Base-by-base conservation (phyloP, 2,113 vertebrate genomes). In the Micronycteris hirsuta region DNA sequence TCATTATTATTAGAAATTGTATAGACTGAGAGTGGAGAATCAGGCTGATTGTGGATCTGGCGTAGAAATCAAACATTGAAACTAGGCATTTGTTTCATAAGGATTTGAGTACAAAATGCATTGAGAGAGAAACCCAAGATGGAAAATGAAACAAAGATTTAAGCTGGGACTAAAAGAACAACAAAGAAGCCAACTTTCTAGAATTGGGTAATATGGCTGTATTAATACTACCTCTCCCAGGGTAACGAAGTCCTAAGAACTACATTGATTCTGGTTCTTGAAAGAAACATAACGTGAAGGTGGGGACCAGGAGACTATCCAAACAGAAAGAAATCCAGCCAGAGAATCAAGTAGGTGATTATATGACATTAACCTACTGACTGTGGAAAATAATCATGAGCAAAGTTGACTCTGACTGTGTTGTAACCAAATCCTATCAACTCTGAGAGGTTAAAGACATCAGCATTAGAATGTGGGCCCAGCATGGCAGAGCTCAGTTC, bases 341-440 rank as follows among this genome's bases (percentile, higher is more conserved):
- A 91, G 47, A 70, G 4, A 82, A 70, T 26, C 26, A 43, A 90
- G 38, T n/a, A 91, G 9, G 41, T 88, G 3, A 82, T 14, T 47
- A 63, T 15, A 63, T 31, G 12, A 47, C 31, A 68, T 88, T 96
- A 28, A 96, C 68, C 38, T 58, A 58, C 56, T 58, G 56, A 58
- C 56, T 58, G 17, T 28, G 22, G 36, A 26, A 93, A 89, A 49
- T 61, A 89, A 86, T 15, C 54, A 43, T 17, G 11, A 84, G 81
- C 63, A 89, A 47, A 91, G 38, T 86, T 73, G 56, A 83, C 26
- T 15, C 45, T 90, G 81, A 54, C 24, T 85, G 38, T 78, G 38
- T 78, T 82, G 80, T 88, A 95, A 81, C 28, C 54, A 87, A 91
- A 95, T 85, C 70, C 81, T 17, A 19, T 67, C 71, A 91, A 87